phyloP scores from a whole-genome alignment of 1,140 invertebrate genomes.

The Drosophila punjabiensis region DNA sequence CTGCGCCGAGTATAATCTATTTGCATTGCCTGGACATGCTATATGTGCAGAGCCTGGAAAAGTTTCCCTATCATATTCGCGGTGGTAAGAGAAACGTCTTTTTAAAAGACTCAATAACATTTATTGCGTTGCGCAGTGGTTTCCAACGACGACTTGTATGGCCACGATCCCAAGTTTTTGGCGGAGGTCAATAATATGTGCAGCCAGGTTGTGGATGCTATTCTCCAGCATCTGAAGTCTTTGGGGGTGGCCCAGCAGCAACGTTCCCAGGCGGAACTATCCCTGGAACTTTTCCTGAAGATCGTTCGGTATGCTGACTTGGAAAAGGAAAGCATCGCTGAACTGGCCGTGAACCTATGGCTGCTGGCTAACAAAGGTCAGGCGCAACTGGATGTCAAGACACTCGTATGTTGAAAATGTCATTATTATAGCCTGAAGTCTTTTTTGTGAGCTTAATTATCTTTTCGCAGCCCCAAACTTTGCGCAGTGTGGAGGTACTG shows the following conservation, averaged over 20 bases:
- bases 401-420: conserved; percentile 55
- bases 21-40: conserved; percentile 86
- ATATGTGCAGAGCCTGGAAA: conserved; percentile 71
- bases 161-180: conserved; percentile 94
- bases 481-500: conserved; percentile 64
- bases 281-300: conserved; percentile 91
- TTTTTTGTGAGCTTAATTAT: neutral
- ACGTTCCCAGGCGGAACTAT: conserved; percentile 89
- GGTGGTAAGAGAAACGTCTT: conserved; percentile 48
- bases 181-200: conserved; percentile 92
- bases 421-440: too few species aligned
- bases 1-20: conserved; percentile 88
- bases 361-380: conserved; percentile 89
- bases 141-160: conserved; percentile 97
- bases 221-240: conserved; percentile 90
- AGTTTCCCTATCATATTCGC: conserved; percentile 79
- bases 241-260: conserved; percentile 87
- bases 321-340: conserved; percentile 87
- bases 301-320: conserved; percentile 91
- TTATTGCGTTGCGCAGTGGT: conserved; percentile 87
- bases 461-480: conserved; percentile 53
- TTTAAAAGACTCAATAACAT: neutral
- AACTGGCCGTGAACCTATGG: conserved; percentile 92
- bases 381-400: conserved; percentile 67
- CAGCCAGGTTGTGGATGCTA: conserved; percentile 91